Base-by-base conservation (phyloP, 2,113 vertebrate species). In the Nipponia nippon region DNA sequence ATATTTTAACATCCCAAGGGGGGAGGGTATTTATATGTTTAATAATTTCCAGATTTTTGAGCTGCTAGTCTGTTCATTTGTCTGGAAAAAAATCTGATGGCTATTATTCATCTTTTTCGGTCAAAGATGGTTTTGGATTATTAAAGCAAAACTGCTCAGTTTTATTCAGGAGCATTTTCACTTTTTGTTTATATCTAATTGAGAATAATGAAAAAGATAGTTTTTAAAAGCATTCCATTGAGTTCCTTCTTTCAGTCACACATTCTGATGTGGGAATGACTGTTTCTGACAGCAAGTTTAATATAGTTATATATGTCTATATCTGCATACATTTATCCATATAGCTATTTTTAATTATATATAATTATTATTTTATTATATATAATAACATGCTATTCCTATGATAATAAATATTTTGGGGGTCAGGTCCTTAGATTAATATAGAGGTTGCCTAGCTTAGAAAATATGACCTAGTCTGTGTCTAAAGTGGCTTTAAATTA, bases 31-130 rank as follows among this genome's bases (percentile, higher is more conserved):
- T 97, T 95, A 86, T 93, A 84, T 55, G 49, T 82, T 83, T 97
- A 97, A 97, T 90, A 94, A 91, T 92, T 97, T 95, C 93, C 94
- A 96, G 89, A 94, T 94, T 95, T 92, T 94, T 91, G 34, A 95
- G 70, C 44, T 90, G 49, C 67, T 93, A 66, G 52, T 69, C 40
- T 71, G 50, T 81, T 93, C 38, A 53, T 52, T 86, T 71, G 65
- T 83, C 49, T 91, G 88, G 71, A 90, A 94, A 90, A 95, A 94
- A 78, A 87, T 47, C 58, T 93, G 92, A 78, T 82, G 69, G 52
- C 52, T 92, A 50, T 84, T 87, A 95, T 82, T 93, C 16, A 84
- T 91, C 59, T 84, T 92, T 94, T 79, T 93, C 5, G 6, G 70
- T 90, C 49, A 82, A 92, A 92, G 42, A 84, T 76, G 12, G 29